Evolutionary conservation across 2,113 vertebrate genomes (phyloP).

Genomic region (Piprites chloris): DNA sequence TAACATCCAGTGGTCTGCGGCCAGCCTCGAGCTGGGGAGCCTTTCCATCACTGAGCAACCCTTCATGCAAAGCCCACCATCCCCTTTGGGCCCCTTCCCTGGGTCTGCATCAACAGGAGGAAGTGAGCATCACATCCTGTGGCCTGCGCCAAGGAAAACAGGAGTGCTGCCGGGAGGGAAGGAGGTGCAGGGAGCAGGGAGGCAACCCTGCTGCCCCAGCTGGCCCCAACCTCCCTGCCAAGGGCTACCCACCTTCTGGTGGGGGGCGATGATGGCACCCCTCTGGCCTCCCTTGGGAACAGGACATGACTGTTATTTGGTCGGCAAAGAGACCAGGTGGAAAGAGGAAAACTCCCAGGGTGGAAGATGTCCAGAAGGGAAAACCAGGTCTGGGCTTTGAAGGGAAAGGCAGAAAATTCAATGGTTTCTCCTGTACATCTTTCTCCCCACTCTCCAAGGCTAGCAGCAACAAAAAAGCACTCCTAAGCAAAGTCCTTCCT

Average conservation of each 20-base stretch:
- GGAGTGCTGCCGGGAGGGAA: background rate
- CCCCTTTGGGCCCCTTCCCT: constrained; percentile 24
- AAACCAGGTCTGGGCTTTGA: background rate
- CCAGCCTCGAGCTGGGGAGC: background rate
- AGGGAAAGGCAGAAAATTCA: background rate
- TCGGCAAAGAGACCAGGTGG: background rate
- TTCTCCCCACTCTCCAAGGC: background rate
- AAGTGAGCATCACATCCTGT: constrained; percentile 30
- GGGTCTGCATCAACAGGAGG: constrained; percentile 23
- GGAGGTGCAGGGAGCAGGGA: background rate
- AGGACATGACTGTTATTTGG: background rate
- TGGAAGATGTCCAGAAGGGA: background rate
- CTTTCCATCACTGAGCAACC: background rate
- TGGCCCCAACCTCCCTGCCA: accelerated
- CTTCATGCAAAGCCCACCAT: background rate
- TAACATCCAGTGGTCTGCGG: background rate
- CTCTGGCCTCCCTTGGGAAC: background rate
- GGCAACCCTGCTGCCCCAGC: background rate
- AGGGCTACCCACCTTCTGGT: background rate
- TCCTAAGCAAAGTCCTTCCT: background rate
- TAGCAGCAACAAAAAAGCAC: background rate
- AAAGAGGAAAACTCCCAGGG: background rate
- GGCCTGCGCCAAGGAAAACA: constrained; percentile 47
- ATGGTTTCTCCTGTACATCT: accelerated
- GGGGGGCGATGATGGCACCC: background rate